Percentiles rank a stretch among this genome's conserved stretches.
Conservation (phyloP, 2,113 vertebrate genomes). For the Rutilus rutilus region DNA sequence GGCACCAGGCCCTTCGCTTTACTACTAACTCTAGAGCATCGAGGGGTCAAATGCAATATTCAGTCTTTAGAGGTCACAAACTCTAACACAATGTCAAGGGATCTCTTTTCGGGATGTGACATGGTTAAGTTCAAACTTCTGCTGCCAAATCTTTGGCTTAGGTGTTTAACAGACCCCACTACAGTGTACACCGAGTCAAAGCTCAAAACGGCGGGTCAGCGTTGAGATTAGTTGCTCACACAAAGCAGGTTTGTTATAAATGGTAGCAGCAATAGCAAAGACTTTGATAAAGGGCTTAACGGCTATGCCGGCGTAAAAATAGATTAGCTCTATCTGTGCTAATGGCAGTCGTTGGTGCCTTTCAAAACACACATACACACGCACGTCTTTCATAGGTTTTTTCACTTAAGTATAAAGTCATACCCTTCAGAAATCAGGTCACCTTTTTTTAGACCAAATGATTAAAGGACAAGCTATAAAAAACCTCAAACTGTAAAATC, state of each 20-base stretch:
- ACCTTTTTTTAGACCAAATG: constrained; percentile 32
- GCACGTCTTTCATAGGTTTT: constrained; percentile 20
- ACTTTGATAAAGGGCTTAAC: constrained; percentile 59
- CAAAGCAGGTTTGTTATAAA: constrained; percentile 46
- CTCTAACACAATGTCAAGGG: constrained; percentile 12
- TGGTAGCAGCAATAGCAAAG: constrained; percentile 37
- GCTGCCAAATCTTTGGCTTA: constrained; percentile 30
- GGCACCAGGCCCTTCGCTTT: background rate
- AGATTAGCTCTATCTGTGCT: constrained; percentile 56
- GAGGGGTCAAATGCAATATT: constrained; percentile 39
- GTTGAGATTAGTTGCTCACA: constrained; percentile 45
- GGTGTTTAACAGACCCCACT: constrained; percentile 49
- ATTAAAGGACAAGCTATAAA: constrained; percentile 34
- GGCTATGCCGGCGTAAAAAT: constrained; percentile 51
- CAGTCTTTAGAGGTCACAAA: constrained; percentile 31
- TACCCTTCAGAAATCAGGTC: constrained; percentile 43
- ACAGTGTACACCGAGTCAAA: constrained; percentile 47
- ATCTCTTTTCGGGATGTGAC: constrained; percentile 36
- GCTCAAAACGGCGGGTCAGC: constrained; percentile 30
- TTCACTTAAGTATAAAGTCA: constrained; percentile 23
- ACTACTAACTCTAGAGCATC: background rate
- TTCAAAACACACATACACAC: constrained; percentile 17
- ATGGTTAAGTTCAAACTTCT: constrained; percentile 41
- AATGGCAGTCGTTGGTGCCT: constrained; percentile 44
- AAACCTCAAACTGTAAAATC: constrained; percentile 17